These are phyloP conservation scores for Anomalospiza imberbis DNA, from an alignment of 2,797 vertebrate genomes.

Conservation along the genomic window DNA sequence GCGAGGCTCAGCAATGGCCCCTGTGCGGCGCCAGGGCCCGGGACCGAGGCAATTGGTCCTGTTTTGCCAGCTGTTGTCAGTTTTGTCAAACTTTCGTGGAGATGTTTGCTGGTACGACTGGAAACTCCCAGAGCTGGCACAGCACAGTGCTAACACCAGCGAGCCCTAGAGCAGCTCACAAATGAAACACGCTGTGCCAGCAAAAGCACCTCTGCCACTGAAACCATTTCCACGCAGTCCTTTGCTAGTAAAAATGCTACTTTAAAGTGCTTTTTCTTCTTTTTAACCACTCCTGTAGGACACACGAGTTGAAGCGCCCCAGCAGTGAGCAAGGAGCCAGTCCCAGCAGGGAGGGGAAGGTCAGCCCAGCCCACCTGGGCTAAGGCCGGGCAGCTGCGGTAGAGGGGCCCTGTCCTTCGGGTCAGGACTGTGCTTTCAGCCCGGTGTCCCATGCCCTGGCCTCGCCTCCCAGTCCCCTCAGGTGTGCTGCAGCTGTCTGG, in stretches of 20 bases:
- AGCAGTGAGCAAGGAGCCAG: not conserved
- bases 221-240: not conserved
- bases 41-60: not conserved
- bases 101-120: not conserved
- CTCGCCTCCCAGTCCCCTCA: fast-evolving
- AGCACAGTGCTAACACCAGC: not conserved
- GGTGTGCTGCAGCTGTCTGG: not conserved
- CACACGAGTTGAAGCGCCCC: not conserved
- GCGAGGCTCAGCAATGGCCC: not conserved
- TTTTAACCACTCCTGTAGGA: not conserved
- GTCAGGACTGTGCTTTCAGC: fast-evolving
- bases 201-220: not conserved
- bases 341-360: not conserved
- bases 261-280: not conserved
- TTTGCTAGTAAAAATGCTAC: not conserved
- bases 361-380: fast-evolving
- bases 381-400: fast-evolving
- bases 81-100: not conserved
- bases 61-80: not conserved
- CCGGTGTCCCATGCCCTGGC: fast-evolving
- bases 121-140: not conserved
- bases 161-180: not conserved
- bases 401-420: not conserved
- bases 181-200: not conserved
- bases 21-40: not conserved